Evolutionary conservation across 2,113 vertebrate genomes (phyloP).

Genomic region (Antechinus flavipes): DNA sequence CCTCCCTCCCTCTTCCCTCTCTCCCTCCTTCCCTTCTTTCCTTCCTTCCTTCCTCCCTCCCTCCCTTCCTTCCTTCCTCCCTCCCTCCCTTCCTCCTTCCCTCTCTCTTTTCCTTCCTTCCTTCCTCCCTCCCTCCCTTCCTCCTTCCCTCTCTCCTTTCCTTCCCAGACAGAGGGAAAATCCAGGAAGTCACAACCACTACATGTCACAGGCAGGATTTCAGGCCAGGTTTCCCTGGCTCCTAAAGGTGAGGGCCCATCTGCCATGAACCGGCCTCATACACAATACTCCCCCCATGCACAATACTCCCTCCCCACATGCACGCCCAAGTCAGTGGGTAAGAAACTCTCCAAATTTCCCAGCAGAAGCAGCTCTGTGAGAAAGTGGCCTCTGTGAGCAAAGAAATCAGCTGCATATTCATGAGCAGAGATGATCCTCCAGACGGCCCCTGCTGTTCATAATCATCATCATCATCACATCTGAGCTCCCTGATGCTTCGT

Average conservation of each 20-base stretch:
- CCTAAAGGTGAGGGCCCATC: background rate
- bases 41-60: too few species aligned
- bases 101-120: accelerated
- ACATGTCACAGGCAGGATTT: background rate
- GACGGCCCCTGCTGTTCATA: background rate
- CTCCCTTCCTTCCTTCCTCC: too few species aligned
- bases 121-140: too few species aligned
- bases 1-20: too few species aligned
- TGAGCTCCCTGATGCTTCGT: background rate
- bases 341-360: background rate
- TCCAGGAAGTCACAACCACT: background rate
- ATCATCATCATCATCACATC: background rate
- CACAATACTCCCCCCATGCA: too few species aligned
- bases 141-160: too few species aligned
- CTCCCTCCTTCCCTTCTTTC: too few species aligned
- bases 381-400: background rate
- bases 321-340: background rate
- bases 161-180: background rate
- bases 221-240: background rate
- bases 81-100: too few species aligned
- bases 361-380: background rate
- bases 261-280: background rate
- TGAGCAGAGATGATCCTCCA: background rate
- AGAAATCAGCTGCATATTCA: background rate
- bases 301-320: too few species aligned